A percentile compares a stretch with the other conserved stretches of the same genome.
These are phyloP conservation scores for Datnioides undecimradiatus DNA, from an alignment of 2,113 vertebrate species.

Conservation along the genomic window DNA sequence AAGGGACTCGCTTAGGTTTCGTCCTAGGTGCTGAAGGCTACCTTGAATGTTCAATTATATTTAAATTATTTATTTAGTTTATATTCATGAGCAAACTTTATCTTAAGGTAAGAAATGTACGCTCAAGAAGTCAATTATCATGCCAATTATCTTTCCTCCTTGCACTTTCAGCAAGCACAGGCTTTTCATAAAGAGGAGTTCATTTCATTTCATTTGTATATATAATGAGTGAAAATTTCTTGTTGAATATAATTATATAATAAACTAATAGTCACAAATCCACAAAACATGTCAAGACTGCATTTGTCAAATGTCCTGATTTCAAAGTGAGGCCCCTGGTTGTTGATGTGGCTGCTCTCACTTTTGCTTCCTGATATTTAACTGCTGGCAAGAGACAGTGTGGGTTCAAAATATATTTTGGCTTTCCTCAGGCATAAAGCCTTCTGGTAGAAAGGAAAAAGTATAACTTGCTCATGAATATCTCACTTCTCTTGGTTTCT, in stretches of 20 bases:
- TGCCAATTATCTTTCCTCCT: not conserved
- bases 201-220: too few relatives aligned
- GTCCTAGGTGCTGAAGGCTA: conserved; percentile 9
- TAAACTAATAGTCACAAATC: not conserved
- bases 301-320: conserved; percentile 1
- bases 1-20: conserved; percentile 14
- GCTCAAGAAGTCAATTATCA: not conserved
- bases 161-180: not conserved
- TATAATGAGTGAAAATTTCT: too few relatives aligned
- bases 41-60: conserved; percentile 45
- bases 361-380: not conserved
- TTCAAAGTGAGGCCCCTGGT: not conserved
- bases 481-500: not conserved
- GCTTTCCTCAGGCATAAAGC: not conserved
- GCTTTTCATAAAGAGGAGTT: not conserved
- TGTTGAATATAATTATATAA: too few relatives aligned
- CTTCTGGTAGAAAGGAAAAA: not conserved
- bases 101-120: not conserved
- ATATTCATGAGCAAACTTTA: not conserved
- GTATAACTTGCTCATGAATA: not conserved
- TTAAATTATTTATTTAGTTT: conserved; percentile 14
- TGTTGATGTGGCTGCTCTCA: not conserved
- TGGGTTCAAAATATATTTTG: conserved; percentile 10
- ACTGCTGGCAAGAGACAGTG: conserved; percentile 2
- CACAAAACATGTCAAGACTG: not conserved